Evolutionary conservation across 2,888 invertebrate species (phyloP).

Genomic region (Mesorhabditis sp.): DNA sequence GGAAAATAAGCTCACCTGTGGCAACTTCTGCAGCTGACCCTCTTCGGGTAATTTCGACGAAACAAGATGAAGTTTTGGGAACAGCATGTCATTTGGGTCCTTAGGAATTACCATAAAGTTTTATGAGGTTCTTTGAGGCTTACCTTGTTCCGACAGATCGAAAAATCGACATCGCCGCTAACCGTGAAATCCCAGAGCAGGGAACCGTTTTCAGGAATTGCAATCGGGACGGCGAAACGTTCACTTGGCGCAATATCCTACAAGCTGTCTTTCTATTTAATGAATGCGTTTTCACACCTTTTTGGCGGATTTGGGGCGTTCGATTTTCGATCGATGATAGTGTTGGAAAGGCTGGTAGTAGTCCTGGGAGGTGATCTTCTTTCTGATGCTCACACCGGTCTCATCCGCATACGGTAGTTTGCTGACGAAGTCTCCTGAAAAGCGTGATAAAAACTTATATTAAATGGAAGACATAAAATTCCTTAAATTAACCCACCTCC

Average conservation of each 20-base stretch:
- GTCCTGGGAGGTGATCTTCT: slow-evolving; percentile 32
- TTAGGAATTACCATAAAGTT: not conserved
- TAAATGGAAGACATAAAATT: not conserved
- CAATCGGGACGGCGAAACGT: slow-evolving; percentile 27
- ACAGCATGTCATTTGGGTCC: slow-evolving; percentile 31
- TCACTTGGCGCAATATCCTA: slow-evolving; percentile 30
- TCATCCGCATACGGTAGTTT: slow-evolving; percentile 30
- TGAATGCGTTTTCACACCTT: slow-evolving; percentile 17
- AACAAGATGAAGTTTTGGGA: slow-evolving; percentile 30
- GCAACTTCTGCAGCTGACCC: slow-evolving; percentile 27
- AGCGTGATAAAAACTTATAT: not conserved
- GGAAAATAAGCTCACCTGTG: slow-evolving; percentile 7
- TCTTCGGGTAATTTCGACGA: slow-evolving; percentile 40
- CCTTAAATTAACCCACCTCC: slow-evolving; percentile 25
- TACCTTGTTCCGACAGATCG: slow-evolving; percentile 32
- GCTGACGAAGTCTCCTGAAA: slow-evolving; percentile 31
- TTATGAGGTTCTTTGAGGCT: slow-evolving; percentile 5
- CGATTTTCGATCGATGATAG: slow-evolving; percentile 25
- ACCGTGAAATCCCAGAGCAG: slow-evolving; percentile 41
- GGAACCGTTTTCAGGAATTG: slow-evolving; percentile 25
- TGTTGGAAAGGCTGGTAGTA: slow-evolving; percentile 32
- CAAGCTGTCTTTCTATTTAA: not conserved
- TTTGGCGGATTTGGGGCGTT: slow-evolving; percentile 29
- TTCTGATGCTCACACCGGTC: slow-evolving; percentile 33
- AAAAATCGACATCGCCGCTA: slow-evolving; percentile 36